Evolutionary conservation across 2,113 vertebrate genomes (phyloP), one percentile per base, ranked within the genome.

Genomic region (Odobenus rosmarus): DNA sequence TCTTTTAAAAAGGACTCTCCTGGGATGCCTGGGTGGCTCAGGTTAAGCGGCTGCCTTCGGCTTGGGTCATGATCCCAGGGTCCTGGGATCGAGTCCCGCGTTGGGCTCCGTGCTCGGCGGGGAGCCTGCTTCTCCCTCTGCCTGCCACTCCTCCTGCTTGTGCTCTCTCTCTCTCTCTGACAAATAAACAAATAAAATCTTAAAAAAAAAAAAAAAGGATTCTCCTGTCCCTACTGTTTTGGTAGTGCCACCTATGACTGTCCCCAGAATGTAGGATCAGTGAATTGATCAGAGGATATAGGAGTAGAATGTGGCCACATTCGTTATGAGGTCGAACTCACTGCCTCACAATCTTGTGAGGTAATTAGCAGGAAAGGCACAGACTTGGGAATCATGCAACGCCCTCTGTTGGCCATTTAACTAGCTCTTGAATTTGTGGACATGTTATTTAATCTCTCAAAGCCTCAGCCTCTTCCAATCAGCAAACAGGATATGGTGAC

Each of bases 1-100:
- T 93, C 80, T 80, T 86, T 88, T 42, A 69, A 81, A 91, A 95
- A 91, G 42, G 16, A 51, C 87, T 64, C 86, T 76, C 46, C 36
- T 88, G 74, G 39, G 39, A 39, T 4, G 39, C 39, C 39, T 39
- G 39, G 39, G 39, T 39, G 39, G 39, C 39, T 39, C 39, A 39
- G 39, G 39, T 39, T 39, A 39, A 39, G 3, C 39, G 39, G 39
- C 39, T 39, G 39, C 39, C 39, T 39, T 39, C 39, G 39, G 39
- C 39, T 39, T 4, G 4, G 39, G 39, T 39, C 39, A 39, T 39
- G 39, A 39, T 39, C 39, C 39, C 39, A 39, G 39, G 39, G 39
- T 39, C 39, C 39, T 39, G 39, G 39, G 39, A 39, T 39, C 39
- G 39, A 39, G 39, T 39, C 39, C 39, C 39, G 39, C 39, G 39